Evolutionary conservation across 1,140 invertebrate species (phyloP).

Genomic region (Plutomurus gul): DNA sequence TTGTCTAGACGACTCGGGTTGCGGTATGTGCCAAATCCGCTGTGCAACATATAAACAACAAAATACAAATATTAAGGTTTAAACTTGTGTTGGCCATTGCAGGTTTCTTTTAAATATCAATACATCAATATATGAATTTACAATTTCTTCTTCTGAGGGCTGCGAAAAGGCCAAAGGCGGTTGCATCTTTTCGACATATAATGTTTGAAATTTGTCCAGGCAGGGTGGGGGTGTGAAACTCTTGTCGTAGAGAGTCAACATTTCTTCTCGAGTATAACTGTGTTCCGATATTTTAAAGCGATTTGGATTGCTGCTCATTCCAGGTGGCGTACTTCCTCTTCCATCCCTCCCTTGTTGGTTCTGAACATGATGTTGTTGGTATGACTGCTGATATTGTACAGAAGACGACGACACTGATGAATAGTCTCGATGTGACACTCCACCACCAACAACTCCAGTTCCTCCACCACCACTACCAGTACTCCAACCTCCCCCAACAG

Average conservation of each 20-base stretch:
- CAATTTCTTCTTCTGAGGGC: slow-evolving; percentile 80
- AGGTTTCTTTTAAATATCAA: background rate
- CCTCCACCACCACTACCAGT: slow-evolving; percentile 34
- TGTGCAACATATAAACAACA: slow-evolving; percentile 52
- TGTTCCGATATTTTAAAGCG: slow-evolving; percentile 72
- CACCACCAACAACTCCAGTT: slow-evolving; percentile 1
- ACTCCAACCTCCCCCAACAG: background rate
- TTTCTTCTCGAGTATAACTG: slow-evolving; percentile 84
- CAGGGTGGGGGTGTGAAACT: slow-evolving; percentile 69
- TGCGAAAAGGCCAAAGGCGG: slow-evolving; percentile 75
- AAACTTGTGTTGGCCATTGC: background rate
- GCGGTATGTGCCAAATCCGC: slow-evolving; percentile 63
- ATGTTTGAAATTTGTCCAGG: slow-evolving; percentile 66
- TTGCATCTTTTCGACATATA: slow-evolving; percentile 76
- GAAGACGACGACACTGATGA: slow-evolving; percentile 13
- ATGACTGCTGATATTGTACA: slow-evolving; percentile 25
- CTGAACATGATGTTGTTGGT: slow-evolving; percentile 39
- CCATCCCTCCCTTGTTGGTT: slow-evolving; percentile 4
- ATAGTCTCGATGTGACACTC: background rate
- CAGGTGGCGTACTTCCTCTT: slow-evolving; percentile 31
- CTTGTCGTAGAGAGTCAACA: slow-evolving; percentile 79
- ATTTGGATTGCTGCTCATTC: slow-evolving; percentile 56
- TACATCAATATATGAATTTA: too few species aligned
- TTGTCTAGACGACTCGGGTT: slow-evolving; percentile 52
- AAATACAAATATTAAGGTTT: slow-evolving; percentile 48